Evolutionary conservation across 2,888 invertebrate species (phyloP).

Genomic region (Tuta absoluta): DNA sequence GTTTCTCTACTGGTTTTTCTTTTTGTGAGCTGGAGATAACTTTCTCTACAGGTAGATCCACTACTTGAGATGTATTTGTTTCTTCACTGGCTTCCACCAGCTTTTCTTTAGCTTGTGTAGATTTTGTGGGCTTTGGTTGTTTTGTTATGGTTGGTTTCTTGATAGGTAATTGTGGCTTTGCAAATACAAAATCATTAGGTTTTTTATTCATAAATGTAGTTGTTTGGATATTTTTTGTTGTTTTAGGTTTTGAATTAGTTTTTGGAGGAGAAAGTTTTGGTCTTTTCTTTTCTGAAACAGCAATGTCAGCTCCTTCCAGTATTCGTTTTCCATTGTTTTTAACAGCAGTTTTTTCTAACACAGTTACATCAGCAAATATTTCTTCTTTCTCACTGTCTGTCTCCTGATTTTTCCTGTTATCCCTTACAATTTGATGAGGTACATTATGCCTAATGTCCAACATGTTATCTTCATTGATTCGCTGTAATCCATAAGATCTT

Average conservation of each 20-base stretch:
- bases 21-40: constrained; percentile 29
- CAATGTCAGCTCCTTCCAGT: constrained; percentile 38
- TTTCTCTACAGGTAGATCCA: constrained; percentile 27
- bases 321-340: constrained; percentile 40
- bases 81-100: not conserved
- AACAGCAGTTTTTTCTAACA: constrained; percentile 36
- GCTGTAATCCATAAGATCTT: constrained; percentile 28
- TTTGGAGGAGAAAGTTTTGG: constrained; percentile 41
- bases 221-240: constrained; percentile 19
- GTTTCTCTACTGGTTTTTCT: constrained; percentile 36
- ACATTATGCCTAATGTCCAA: not conserved
- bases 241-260: constrained; percentile 32
- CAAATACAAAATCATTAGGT: constrained; percentile 54
- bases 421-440: not conserved
- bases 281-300: constrained; percentile 46
- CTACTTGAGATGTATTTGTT: not conserved
- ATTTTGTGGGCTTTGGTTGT: constrained; percentile 28
- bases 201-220: constrained; percentile 34
- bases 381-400: constrained; percentile 50
- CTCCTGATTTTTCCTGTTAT: constrained; percentile 25
- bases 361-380: constrained; percentile 48
- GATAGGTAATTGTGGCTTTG: constrained; percentile 55
- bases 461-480: constrained; percentile 20
- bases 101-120: not conserved
- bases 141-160: constrained; percentile 40